A percentile compares a stretch with the other conserved stretches of the same genome.
Evolutionary conservation across 1,140 invertebrate species (phyloP).

Genomic region (Solen grandis): DNA sequence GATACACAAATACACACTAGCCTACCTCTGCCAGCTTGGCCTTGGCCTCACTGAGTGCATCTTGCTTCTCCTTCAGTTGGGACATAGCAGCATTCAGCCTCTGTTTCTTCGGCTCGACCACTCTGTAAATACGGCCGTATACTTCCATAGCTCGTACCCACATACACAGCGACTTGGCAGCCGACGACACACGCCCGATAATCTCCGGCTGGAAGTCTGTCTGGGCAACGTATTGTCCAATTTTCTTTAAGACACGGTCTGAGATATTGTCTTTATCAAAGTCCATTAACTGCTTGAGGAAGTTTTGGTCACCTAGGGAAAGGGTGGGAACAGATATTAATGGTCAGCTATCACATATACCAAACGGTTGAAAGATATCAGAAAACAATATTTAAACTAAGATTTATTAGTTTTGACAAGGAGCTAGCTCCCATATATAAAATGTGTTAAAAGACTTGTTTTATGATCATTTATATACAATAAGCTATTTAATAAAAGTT

Average conservation of each 20-base stretch:
- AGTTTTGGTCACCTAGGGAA: conserved; percentile 80
- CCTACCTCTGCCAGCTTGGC: conserved; percentile 85
- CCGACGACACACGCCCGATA: conserved; percentile 84
- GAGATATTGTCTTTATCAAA: conserved; percentile 94
- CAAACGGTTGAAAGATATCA: too few relatives aligned
- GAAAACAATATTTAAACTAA: too few relatives aligned
- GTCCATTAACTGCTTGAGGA: conserved; percentile 86
- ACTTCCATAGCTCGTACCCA: conserved; percentile 96
- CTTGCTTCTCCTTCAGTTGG: conserved; percentile 89
- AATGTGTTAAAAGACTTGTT: too few relatives aligned
- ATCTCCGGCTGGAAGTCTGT: conserved; percentile 93
- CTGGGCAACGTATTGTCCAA: conserved; percentile 88
- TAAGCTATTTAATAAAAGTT: too few relatives aligned
- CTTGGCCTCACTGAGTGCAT: conserved; percentile 87
- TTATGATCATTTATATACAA: too few relatives aligned
- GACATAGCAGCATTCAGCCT: conserved; percentile 87
- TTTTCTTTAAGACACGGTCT: conserved; percentile 89
- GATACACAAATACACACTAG: too few relatives aligned
- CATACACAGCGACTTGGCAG: conserved; percentile 91
- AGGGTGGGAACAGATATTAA: too few relatives aligned
- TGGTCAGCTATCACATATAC: too few relatives aligned
- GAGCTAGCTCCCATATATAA: too few relatives aligned
- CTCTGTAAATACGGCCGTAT: conserved; percentile 91
- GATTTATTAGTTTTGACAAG: too few relatives aligned
- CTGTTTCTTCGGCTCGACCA: conserved; percentile 91